Percentiles rank a stretch among this genome's conserved stretches.
Conservation (phyloP, 1,140 invertebrate species). For the Orius insidiosus region DNA sequence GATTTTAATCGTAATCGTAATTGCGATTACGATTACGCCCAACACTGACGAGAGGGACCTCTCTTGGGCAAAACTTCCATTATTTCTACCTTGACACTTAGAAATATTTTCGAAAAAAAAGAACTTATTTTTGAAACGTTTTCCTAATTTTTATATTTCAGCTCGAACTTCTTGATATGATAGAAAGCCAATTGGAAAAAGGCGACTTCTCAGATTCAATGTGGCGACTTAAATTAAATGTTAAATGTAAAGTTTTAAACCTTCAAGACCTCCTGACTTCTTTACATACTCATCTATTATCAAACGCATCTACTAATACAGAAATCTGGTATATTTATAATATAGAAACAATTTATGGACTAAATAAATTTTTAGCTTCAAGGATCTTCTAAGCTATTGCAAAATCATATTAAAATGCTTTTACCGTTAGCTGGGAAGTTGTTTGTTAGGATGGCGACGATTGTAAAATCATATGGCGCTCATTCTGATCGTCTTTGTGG, state of each 20-base stretch:
- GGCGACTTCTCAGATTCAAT: slow-evolving; percentile 7
- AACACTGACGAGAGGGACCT: too few relatives aligned
- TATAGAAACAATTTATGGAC: not conserved
- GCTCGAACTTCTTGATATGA: slow-evolving; percentile 12
- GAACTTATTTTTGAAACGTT: slow-evolving; percentile 6
- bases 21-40: too few relatives aligned
- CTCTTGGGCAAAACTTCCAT: too few relatives aligned
- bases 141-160: slow-evolving; percentile 6
- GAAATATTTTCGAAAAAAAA: not conserved
- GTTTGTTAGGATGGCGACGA: slow-evolving; percentile 25
- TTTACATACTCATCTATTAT: slow-evolving; percentile 41
- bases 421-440: slow-evolving; percentile 32
- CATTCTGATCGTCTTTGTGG: slow-evolving; percentile 27
- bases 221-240: slow-evolving; percentile 5
- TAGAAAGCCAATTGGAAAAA: slow-evolving; percentile 9
- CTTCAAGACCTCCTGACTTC: slow-evolving; percentile 35
- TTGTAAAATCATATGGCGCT: slow-evolving; percentile 22
- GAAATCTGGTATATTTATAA: not conserved
- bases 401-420: slow-evolving; percentile 32
- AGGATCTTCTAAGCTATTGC: slow-evolving; percentile 25
- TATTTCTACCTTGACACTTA: too few relatives aligned
- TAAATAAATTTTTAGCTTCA: slow-evolving; percentile 5
- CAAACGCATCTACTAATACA: slow-evolving; percentile 24
- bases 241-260: slow-evolving; percentile 18
- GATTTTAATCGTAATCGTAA: too few relatives aligned